These are phyloP conservation scores for Itoplectis maculator DNA, from an alignment of 2,888 invertebrate genomes.

Conservation along the genomic window DNA sequence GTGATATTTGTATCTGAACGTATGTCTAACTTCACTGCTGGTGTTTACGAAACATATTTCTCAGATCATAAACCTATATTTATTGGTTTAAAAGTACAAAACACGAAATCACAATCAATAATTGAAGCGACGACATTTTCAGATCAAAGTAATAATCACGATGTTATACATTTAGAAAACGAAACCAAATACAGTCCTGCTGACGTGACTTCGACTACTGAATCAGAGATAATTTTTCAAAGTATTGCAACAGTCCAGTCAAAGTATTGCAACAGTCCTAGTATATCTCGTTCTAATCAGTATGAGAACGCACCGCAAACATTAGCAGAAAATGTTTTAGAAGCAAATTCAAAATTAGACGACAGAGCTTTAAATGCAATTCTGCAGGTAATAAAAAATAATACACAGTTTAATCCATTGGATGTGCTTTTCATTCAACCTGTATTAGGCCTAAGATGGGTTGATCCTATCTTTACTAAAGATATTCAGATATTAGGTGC, in stretches of 20 bases:
- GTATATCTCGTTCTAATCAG: no score
- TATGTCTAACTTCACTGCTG: constrained; percentile 35
- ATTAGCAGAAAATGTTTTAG: background rate
- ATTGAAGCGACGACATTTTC: no score
- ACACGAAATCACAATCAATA: no score
- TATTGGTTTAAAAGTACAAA: background rate
- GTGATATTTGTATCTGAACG: constrained; percentile 52
- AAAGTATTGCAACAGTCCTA: no score
- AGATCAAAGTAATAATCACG: no score
- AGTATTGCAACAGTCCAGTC: no score
- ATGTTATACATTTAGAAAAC: no score
- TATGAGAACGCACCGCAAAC: background rate
- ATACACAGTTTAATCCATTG: background rate
- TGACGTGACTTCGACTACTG: no score
- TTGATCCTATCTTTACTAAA: background rate
- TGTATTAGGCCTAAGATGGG: background rate
- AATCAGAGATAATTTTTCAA: no score
- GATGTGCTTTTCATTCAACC: background rate
- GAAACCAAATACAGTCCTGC: no score
- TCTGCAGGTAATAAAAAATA: background rate
- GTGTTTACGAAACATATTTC: constrained; percentile 27
- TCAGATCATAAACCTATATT: constrained; percentile 19
- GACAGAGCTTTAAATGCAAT: background rate
- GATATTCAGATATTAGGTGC: background rate
- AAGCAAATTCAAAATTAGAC: background rate